Percentiles rank a stretch among this genome's conserved stretches.
Conservation (phyloP, 2,888 invertebrate genomes). For the Drosophila prolongata region DNA sequence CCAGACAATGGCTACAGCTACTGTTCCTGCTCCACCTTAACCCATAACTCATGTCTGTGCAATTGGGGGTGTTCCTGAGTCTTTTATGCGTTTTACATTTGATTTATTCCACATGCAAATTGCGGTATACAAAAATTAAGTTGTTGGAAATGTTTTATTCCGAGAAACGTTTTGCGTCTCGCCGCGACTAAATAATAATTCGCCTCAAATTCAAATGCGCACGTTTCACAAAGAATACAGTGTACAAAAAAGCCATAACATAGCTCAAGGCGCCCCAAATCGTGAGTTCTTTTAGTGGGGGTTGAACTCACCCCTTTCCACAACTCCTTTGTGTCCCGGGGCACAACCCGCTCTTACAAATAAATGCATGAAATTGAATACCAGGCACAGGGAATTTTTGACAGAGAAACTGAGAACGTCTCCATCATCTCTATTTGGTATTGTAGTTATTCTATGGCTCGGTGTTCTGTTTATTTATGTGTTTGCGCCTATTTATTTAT, state of each 20-base stretch:
- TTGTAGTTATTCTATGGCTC: slow-evolving; percentile 28
- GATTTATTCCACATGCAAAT: slow-evolving; percentile 79
- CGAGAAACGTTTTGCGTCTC: slow-evolving; percentile 55
- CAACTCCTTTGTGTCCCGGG: slow-evolving; percentile 30
- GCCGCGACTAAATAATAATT: slow-evolving; percentile 69
- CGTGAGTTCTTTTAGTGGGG: slow-evolving; percentile 53
- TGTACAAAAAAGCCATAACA: slow-evolving; percentile 27
- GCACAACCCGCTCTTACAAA: slow-evolving; percentile 61
- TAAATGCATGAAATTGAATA: slow-evolving; percentile 78
- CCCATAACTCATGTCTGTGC: slow-evolving; percentile 47
- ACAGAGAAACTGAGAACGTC: slow-evolving; percentile 52
- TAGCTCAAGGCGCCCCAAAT: slow-evolving; percentile 38
- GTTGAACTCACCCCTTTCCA: slow-evolving; percentile 42
- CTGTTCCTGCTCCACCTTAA: slow-evolving; percentile 29
- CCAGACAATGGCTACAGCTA: slow-evolving; percentile 69
- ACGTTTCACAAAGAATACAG: slow-evolving; percentile 66
- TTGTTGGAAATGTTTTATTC: slow-evolving; percentile 69
- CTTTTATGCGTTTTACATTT: slow-evolving; percentile 74
- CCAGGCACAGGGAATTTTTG: slow-evolving; percentile 60
- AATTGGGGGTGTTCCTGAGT: slow-evolving; percentile 29
- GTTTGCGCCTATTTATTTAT: slow-evolving; percentile 74
- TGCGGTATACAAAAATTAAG: slow-evolving; percentile 66
- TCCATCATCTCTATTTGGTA: slow-evolving; percentile 47
- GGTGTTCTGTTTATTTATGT: slow-evolving; percentile 50
- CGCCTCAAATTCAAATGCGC: slow-evolving; percentile 74